Evolutionary conservation across 92 coral and sea anemone species (phyloP).

Genomic region (Blastomussa wellsi): DNA sequence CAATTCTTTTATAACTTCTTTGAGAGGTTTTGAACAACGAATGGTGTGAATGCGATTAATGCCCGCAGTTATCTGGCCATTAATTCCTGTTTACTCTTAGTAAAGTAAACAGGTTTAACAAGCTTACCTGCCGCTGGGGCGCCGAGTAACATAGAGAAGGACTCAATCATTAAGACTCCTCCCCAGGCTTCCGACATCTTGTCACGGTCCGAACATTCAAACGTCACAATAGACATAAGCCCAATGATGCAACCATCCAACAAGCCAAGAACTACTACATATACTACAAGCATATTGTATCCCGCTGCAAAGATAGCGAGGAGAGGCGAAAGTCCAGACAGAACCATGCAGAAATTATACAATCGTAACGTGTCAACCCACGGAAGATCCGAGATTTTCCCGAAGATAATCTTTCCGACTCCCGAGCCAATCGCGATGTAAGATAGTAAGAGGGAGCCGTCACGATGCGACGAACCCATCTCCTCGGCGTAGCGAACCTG

Average conservation of each 20-base stretch:
- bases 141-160: constrained; percentile 89
- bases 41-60: too few species aligned
- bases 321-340: constrained; percentile 80
- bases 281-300: constrained; percentile 84
- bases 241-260: constrained; percentile 95
- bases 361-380: constrained; percentile 63
- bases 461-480: constrained; percentile 71
- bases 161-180: constrained; percentile 86
- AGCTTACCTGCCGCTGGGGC: constrained; percentile 91
- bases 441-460: constrained; percentile 89
- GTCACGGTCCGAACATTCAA: constrained; percentile 81
- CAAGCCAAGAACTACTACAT: constrained; percentile 79
- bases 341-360: constrained; percentile 81
- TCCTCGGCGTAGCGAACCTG: constrained; percentile 91
- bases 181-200: constrained; percentile 97
- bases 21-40: too few species aligned
- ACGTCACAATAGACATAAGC: constrained; percentile 96
- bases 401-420: constrained; percentile 87
- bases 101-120: neutral
- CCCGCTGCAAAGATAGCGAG: constrained; percentile 70
- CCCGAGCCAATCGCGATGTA: constrained; percentile 87
- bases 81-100: too few species aligned
- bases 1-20: too few species aligned
- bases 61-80: too few species aligned
- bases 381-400: constrained; percentile 80